Evolutionary conservation across 1,140 invertebrate species (phyloP), one percentile per base, ranked within the genome.

Genomic region (Euglossa dilemma): DNA sequence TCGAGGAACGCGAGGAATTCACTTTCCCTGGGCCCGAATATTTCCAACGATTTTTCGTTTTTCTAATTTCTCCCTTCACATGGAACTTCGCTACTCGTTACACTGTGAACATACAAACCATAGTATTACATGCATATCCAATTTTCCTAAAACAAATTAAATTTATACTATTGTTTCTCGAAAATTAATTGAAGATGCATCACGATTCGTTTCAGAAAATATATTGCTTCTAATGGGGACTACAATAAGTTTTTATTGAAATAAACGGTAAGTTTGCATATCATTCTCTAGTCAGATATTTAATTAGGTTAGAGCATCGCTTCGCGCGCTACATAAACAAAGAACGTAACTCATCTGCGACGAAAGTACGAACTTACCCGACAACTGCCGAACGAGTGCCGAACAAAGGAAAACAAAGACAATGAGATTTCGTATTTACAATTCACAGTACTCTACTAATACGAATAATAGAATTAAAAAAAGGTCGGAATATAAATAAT

Each of bases 1-100:
- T 72, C 56, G 45, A 23, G 64, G 45, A 50, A 72, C 54, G 56
- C 47, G 25, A 59, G 69, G 78, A 80, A 80, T 80, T 80, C 78
- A 52, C 78, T 80, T 80, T 63, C 47, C 45, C 57, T 45, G 28
- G 3, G 23, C 2, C 45, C 78, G 28, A 54, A 61, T 72, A 80
- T 80, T 64, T 28, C 54, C 25, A 28, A 18, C 18, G 28, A 71
- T 70, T 79, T 79, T 59, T 61, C 54, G 59, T 72, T 80, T 57
- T 72, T 59, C 67, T 71, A 80, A 80, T 80, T 80, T 61, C 45
- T 72, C 25, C 45, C 36, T 61, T 71, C 45, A 43, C 45, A 9
- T 23, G 56, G 23, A 54, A 47, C 61, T 63, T 63, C 57, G 43
- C n/a, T 20, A 36, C 25, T 64, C 67, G n/a, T 25, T 8, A 25